phyloP scores from a whole-genome alignment of 2,797 vertebrate species.

The Loriculus beryllinus region DNA sequence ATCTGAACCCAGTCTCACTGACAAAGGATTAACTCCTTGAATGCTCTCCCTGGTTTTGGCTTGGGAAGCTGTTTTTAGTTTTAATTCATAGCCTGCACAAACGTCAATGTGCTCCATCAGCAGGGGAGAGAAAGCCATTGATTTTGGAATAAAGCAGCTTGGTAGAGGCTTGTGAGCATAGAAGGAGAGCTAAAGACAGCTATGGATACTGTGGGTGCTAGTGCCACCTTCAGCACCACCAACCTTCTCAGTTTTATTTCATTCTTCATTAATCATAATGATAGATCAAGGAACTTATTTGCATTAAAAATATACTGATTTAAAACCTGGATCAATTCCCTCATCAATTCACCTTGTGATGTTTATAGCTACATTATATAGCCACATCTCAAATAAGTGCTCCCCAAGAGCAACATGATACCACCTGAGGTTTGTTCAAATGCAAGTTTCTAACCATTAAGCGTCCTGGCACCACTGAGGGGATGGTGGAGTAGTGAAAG shows the following conservation, averaged over 20 bases:
- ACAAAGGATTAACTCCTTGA: not conserved
- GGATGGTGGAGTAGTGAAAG: not conserved
- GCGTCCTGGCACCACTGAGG: not conserved
- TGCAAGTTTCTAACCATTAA: rapidly evolving
- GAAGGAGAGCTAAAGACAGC: not conserved
- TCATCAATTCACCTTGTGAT: not conserved
- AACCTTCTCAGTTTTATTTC: not conserved
- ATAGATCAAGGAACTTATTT: not conserved
- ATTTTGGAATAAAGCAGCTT: not conserved
- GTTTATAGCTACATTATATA: not conserved
- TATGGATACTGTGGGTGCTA: not conserved
- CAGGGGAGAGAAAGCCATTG: not conserved
- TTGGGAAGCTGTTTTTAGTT: not conserved
- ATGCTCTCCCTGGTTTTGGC: not conserved
- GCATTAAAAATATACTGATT: not conserved
- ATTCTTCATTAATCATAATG: not conserved
- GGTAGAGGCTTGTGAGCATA: not conserved
- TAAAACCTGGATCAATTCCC: not conserved
- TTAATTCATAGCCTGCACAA: not conserved
- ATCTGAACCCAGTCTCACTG: not conserved
- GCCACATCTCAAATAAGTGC: not conserved
- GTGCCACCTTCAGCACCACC: not conserved
- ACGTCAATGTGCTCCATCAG: not conserved
- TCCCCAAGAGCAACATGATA: not conserved
- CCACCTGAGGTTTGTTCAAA: not conserved